Evolutionary conservation across 2,888 invertebrate genomes (phyloP).

Genomic region (Caenorhabditis zanzibari): DNA sequence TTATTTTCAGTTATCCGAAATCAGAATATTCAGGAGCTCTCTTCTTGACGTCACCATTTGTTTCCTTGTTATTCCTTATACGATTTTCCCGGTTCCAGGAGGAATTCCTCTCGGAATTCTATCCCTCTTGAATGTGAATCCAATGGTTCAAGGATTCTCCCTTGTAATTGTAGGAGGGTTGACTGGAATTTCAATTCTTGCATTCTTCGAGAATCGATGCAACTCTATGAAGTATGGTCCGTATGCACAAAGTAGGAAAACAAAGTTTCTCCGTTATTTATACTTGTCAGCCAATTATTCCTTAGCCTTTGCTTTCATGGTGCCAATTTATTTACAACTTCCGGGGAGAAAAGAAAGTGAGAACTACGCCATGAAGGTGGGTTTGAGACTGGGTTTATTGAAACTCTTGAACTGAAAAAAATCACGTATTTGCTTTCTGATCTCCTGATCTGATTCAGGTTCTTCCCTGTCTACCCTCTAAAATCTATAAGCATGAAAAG

Average conservation of each 20-base stretch:
- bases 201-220: slow-evolving; percentile 31
- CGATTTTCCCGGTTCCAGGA: slow-evolving; percentile 30
- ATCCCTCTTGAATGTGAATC: slow-evolving; percentile 7
- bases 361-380: slow-evolving; percentile 17
- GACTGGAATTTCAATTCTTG: slow-evolving; percentile 41
- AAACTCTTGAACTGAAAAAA: neutral
- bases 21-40: slow-evolving; percentile 31
- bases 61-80: slow-evolving; percentile 46
- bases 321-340: slow-evolving; percentile 35
- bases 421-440: neutral
- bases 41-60: slow-evolving; percentile 27
- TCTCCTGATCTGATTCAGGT: neutral
- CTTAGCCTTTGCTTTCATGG: slow-evolving; percentile 23
- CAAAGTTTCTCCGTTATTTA: neutral
- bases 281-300: slow-evolving; percentile 19
- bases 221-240: slow-evolving; percentile 47
- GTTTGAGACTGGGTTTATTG: neutral
- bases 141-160: slow-evolving; percentile 26
- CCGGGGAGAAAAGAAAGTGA: slow-evolving; percentile 10
- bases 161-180: slow-evolving; percentile 21
- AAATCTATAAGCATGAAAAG: slow-evolving; percentile 1
- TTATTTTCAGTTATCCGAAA: neutral
- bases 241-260: slow-evolving; percentile 9
- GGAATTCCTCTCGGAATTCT: slow-evolving; percentile 37
- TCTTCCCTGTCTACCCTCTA: slow-evolving; percentile 25